Evolutionary conservation across 2,113 vertebrate species (phyloP), one percentile per base, ranked within the genome.

Genomic region (Chaetodon auriga): DNA sequence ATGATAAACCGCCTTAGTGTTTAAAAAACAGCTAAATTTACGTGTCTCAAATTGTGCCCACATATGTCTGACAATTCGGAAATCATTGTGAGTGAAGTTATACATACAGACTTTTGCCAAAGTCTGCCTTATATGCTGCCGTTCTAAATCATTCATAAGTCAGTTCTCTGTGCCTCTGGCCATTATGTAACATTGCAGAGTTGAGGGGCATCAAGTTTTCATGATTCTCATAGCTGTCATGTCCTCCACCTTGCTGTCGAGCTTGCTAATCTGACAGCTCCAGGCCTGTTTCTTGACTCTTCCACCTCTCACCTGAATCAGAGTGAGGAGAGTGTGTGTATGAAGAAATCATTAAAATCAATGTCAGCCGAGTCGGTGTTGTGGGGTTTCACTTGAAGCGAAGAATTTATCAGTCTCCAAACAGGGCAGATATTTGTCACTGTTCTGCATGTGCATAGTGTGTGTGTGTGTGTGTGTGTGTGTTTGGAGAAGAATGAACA

Each of bases 71-170:
- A 68, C 18, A 63, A 78, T 77, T 84, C n/a, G 58, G 13, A 79
- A 84, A 30, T 11, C 58, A 64, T 23, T 48, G 18, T 84, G 65
- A 21, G 65, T 11, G 46, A 73, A 68, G 54, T 54, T 41, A 66
- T 18, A 77, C 54, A 66, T 81, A 46, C 10, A 57, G 30, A 54
- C 54, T 85, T 81, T 81, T 45, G 30, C 19, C 48, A 38, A 57
- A 58, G 25, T 76, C 54, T 78, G 88, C 63, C 49, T 64, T 54
- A 70, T 41, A 48, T 65, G n/a, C 71, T 57, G n/a, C 41, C 7
- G 18, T 45, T 68, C 14, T 87, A 60, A 87, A 87, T 91, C 57
- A 74, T 90, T 84, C 30, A 81, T 66, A 46, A 80, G 62, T 21
- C 49, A 41, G n/a, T 5, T 78, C 51, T 71, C 35, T 3, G 10